These are phyloP conservation scores for Atopsyche davidsoni DNA, from an alignment of 1,140 invertebrate genomes.

Conservation along the genomic window DNA sequence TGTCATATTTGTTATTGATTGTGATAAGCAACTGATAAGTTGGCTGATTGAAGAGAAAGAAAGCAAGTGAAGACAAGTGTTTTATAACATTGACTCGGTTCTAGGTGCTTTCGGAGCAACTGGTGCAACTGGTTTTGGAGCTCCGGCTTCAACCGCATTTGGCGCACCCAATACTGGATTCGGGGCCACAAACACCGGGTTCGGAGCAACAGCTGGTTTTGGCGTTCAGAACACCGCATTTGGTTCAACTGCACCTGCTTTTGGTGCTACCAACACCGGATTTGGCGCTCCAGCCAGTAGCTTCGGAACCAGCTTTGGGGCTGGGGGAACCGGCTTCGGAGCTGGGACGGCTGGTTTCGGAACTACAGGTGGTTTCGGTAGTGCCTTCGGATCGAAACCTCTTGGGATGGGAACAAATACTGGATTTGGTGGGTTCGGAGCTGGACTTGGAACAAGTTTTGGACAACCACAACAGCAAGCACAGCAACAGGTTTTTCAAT, in stretches of 20 bases:
- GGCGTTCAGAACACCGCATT: slow-evolving; percentile 29
- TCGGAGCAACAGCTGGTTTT: slow-evolving; percentile 25
- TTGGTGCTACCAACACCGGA: slow-evolving; percentile 23
- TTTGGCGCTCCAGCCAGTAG: slow-evolving; percentile 31
- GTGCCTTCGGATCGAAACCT: slow-evolving; percentile 44
- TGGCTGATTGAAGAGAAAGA: too few relatives aligned
- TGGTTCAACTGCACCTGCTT: slow-evolving; percentile 21
- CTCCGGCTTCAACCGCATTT: slow-evolving; percentile 36
- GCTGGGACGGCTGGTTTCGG: slow-evolving; percentile 38
- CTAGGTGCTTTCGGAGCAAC: slow-evolving; percentile 26
- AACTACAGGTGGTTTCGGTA: slow-evolving; percentile 26
- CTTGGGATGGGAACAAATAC: slow-evolving; percentile 32
- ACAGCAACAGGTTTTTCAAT: slow-evolving; percentile 10
- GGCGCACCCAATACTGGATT: slow-evolving; percentile 36
- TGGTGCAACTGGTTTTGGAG: slow-evolving; percentile 42
- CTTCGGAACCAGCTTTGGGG: neutral
- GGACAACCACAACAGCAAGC: slow-evolving; percentile 35
- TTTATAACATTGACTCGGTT: slow-evolving; percentile 1
- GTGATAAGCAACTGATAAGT: too few relatives aligned
- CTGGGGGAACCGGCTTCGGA: slow-evolving; percentile 35
- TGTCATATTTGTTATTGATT: neutral
- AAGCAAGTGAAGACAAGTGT: too few relatives aligned
- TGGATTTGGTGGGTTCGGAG: slow-evolving; percentile 42
- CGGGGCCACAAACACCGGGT: slow-evolving; percentile 31
- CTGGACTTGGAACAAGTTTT: slow-evolving; percentile 21